Base-by-base conservation (phyloP, 2,888 invertebrate genomes). In the Ctena decussata region DNA sequence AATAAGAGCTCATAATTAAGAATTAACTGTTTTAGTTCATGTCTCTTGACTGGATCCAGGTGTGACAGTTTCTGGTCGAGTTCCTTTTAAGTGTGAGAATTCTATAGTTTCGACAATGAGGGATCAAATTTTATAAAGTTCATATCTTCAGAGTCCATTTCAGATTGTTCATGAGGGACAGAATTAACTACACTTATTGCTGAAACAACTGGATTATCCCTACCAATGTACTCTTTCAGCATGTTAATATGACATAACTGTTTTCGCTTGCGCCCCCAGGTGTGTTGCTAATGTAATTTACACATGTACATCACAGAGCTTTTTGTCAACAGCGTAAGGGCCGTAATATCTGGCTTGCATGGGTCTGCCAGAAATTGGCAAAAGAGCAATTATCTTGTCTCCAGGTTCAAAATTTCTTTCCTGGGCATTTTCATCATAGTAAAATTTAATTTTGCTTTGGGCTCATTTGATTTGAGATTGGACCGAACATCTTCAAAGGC, bases 201-300 rank as follows among this genome's bases (percentile, higher is more conserved):
- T 24, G 57, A 2, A 27, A 32, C 27, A 46, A 15, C 8, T 24
- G 35, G 46, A 24, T n/a, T 57, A 57, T 57, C 57, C 27, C 32
- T 35, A 49, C n/a, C 65, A 79, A 85, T 79, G 15, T 84, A 46
- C 77, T 77, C 60, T 0, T 53, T 87, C 89, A 44, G 46, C 32
- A 88, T 84, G 69, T 90, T 88, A 21, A 86, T 49, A 74, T 90
- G 90, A 80, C 80, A 88, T 24, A 88, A 30, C 46, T 76, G 49
- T 46, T 80, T 18, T 35, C 73, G 53, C 49, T 85, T 84, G 21
- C 75, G 80, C 39, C 80, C 74, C 72, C 86, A 65, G 86, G 86
- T 30, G 90, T 90, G 35, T 77, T 79, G 3, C 89, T 21, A 21
- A 85, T 24, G 79, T 85, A 86, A 69, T 83, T 83, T 24, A 86